A percentile compares a stretch with the other conserved stretches of the same genome.
phyloP scores from a whole-genome alignment of 2,113 vertebrate genomes.

The Eretmochelys imbricata region DNA sequence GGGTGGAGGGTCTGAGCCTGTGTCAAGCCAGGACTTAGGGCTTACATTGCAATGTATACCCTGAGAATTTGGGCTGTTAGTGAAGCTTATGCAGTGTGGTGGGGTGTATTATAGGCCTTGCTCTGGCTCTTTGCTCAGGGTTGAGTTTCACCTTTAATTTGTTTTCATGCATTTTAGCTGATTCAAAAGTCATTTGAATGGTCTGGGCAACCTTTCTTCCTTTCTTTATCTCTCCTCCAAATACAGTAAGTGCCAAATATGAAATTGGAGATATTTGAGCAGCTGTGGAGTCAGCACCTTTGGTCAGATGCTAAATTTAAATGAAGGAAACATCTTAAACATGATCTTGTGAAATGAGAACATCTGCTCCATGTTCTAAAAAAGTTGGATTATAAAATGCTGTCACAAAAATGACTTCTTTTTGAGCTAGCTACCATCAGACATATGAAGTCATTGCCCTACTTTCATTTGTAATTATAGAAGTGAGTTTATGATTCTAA shows the following conservation, averaged over 20 bases:
- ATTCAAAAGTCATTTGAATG: neutral
- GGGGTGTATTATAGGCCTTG: neutral
- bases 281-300: neutral
- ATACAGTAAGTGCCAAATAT: neutral
- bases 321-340: constrained; percentile 16
- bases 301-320: constrained; percentile 13
- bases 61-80: constrained; percentile 43
- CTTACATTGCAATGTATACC: neutral
- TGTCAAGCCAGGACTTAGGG: neutral
- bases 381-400: constrained; percentile 21
- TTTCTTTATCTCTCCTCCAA: constrained; percentile 3
- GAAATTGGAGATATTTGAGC: neutral
- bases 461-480: neutral
- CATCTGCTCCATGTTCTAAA: neutral
- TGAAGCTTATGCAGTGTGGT: neutral
- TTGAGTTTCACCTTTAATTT: neutral
- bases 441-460: neutral
- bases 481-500: neutral
- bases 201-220: neutral
- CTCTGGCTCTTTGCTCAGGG: neutral
- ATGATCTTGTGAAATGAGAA: neutral
- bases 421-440: neutral
- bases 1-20: neutral
- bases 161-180: constrained; percentile 39
- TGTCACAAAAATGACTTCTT: neutral